These are phyloP conservation scores for Dermochelys coriacea DNA, from an alignment of 2,797 vertebrate species.

Conservation along the genomic window DNA sequence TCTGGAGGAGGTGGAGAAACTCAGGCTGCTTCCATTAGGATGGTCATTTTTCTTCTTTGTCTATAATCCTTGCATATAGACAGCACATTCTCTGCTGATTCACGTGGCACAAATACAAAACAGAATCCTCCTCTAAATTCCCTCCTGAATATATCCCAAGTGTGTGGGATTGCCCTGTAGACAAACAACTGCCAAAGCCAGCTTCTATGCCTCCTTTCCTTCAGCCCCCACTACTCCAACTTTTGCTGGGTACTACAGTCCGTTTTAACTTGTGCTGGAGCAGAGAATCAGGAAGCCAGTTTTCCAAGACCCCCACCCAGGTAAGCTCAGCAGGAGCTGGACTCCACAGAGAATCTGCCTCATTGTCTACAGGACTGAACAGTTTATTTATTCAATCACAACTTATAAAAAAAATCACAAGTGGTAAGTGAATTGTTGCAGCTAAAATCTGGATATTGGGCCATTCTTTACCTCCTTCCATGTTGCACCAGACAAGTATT, in stretches of 20 bases:
- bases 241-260: background rate
- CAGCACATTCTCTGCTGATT: background rate
- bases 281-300: background rate
- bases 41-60: background rate
- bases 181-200: background rate
- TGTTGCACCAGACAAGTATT: background rate
- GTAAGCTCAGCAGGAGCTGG: background rate
- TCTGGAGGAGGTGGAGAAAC: background rate
- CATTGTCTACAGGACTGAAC: background rate
- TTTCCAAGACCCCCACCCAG: background rate
- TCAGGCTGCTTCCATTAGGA: background rate
- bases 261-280: background rate
- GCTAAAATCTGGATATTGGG: background rate
- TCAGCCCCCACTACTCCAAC: background rate
- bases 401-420: background rate
- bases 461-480: background rate
- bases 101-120: background rate
- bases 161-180: background rate
- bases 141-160: background rate
- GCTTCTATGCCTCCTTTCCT: background rate
- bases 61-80: background rate
- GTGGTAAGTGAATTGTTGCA: background rate
- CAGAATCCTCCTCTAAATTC: background rate
- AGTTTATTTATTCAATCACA: background rate
- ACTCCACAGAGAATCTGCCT: rapidly evolving